These are phyloP conservation scores for Gallinago stenura DNA, from an alignment of 2,797 vertebrate genomes.

Conservation along the genomic window DNA sequence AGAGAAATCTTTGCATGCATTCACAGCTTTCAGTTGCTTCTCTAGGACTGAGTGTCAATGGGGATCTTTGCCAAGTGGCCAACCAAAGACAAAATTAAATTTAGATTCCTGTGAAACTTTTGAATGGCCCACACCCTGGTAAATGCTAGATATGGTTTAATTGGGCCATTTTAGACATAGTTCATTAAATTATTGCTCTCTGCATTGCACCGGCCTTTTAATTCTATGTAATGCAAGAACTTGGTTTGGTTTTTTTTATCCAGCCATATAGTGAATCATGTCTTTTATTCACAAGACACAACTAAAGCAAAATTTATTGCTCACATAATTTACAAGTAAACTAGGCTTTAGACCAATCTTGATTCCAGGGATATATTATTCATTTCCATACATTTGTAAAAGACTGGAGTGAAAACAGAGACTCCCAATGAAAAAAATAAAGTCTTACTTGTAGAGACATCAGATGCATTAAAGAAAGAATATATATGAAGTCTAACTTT, in stretches of 20 bases:
- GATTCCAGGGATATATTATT: background rate
- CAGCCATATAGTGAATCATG: slow-evolving; percentile 59
- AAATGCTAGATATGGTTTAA: slow-evolving; percentile 80
- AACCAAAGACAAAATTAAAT: slow-evolving; percentile 85
- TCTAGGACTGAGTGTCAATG: slow-evolving; percentile 74
- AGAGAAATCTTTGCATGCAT: slow-evolving; percentile 71
- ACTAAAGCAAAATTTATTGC: background rate
- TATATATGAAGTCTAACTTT: background rate
- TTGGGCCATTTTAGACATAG: slow-evolving; percentile 82
- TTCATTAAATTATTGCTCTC: slow-evolving; percentile 84
- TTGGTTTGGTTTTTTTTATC: slow-evolving; percentile 56
- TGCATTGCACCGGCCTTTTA: slow-evolving; percentile 59
- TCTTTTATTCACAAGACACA: slow-evolving; percentile 80
- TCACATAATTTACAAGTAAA: background rate
- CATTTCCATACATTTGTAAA: background rate
- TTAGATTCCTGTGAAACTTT: slow-evolving; percentile 85
- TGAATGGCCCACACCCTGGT: slow-evolving; percentile 71
- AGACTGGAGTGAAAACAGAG: background rate
- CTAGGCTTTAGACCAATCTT: background rate
- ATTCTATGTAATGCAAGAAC: slow-evolving; percentile 66
- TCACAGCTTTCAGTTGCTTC: slow-evolving; percentile 73
- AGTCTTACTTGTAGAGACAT: rapidly evolving
- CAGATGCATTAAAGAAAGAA: background rate
- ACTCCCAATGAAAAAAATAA: background rate
- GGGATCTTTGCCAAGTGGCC: slow-evolving; percentile 78